Percentiles rank a stretch among this genome's conserved stretches.
Evolutionary conservation across 2,113 vertebrate genomes (phyloP).

Genomic region (Rhabdornis inornatus): DNA sequence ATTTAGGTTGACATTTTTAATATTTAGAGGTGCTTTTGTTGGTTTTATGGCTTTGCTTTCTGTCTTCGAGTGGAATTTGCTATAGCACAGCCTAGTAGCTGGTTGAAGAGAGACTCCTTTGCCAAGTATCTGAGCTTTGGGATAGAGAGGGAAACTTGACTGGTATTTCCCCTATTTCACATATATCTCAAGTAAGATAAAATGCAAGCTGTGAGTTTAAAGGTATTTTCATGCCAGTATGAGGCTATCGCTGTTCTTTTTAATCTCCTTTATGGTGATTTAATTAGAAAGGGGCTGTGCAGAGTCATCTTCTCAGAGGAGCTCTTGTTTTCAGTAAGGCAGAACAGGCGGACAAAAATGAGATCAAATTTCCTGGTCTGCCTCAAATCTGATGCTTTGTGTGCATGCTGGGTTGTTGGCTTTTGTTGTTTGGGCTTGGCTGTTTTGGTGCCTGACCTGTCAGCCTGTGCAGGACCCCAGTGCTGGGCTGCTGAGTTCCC

Average conservation of each 20-base stretch:
- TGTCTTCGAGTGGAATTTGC: not conserved
- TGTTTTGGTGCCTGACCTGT: not conserved
- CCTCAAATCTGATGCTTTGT: not conserved
- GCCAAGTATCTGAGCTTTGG: not conserved
- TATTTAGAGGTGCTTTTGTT: not conserved
- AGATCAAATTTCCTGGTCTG: not conserved
- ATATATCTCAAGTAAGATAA: not conserved
- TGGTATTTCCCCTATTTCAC: not conserved
- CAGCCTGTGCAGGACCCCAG: not conserved
- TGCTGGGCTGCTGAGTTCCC: not conserved
- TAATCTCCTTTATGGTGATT: not conserved
- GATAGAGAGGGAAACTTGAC: not conserved
- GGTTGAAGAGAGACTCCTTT: not conserved
- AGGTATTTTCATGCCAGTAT: not conserved
- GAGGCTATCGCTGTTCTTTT: not conserved
- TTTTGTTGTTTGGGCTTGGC: not conserved
- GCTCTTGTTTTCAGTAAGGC: not conserved
- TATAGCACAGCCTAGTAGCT: not conserved
- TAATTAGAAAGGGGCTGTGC: not conserved
- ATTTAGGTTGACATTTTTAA: not conserved
- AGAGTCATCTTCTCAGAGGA: not conserved
- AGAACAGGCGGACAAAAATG: not conserved
- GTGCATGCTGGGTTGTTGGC: not conserved
- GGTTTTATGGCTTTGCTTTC: not conserved
- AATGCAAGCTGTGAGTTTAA: not conserved